Percentiles rank a stretch among this genome's conserved stretches.
Evolutionary conservation across 2,797 vertebrate species (phyloP).

Genomic region (Catamblyrhynchus diadema): DNA sequence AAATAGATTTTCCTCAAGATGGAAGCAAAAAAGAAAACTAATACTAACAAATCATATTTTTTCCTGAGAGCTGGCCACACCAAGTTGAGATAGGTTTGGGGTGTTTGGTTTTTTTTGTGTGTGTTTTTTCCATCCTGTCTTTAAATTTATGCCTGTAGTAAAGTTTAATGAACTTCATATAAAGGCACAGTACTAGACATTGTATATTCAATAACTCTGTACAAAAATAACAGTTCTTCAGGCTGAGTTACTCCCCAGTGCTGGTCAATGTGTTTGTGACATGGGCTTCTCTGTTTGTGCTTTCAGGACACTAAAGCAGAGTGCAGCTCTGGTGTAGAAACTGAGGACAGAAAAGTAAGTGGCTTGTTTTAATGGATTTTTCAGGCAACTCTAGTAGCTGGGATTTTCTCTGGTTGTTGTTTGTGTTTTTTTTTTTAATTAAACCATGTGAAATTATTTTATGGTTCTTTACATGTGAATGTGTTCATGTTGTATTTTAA

Average conservation of each 20-base stretch:
- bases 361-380: background rate
- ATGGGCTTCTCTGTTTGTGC: background rate
- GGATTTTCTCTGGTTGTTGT: background rate
- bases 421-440: background rate
- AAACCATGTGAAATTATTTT: background rate
- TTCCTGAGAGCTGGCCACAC: background rate
- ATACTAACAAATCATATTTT: background rate
- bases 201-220: background rate
- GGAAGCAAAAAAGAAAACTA: background rate
- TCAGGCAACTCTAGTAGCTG: background rate
- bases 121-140: background rate
- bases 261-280: background rate
- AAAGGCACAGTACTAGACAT: background rate
- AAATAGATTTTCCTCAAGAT: background rate
- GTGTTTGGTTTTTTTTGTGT: background rate
- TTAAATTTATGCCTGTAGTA: background rate
- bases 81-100: background rate
- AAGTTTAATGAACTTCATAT: background rate
- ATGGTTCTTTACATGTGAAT: background rate
- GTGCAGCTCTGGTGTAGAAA: constrained; percentile 74
- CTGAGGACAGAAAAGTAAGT: constrained; percentile 79
- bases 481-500: background rate
- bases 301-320: constrained; percentile 77
- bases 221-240: background rate
- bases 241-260: background rate